Percentiles rank a stretch among this genome's conserved stretches.
phyloP scores from a whole-genome alignment of 2,113 vertebrate species.

The Microtus pennsylvanicus region DNA sequence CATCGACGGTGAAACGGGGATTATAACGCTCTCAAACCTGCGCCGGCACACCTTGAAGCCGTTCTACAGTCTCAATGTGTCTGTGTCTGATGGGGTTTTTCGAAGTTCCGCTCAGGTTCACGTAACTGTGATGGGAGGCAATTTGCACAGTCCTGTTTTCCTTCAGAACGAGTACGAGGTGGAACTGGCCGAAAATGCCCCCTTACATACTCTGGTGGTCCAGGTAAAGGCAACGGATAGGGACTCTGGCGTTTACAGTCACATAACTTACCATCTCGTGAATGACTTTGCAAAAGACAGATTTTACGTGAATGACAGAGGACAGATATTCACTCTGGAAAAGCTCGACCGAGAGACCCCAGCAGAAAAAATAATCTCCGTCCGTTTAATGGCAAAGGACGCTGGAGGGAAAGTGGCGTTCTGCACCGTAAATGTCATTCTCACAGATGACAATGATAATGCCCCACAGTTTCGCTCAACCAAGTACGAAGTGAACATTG shows the following conservation, averaged over 20 bases:
- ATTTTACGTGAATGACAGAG: constrained; percentile 93
- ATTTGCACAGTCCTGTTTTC: constrained; percentile 95
- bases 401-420: constrained; percentile 96
- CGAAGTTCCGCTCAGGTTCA: constrained; percentile 92
- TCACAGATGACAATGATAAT: constrained; percentile 98
- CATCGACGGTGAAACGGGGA: constrained; percentile 91
- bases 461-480: constrained; percentile 94
- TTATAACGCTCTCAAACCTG: constrained; percentile 92
- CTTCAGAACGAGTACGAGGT: constrained; percentile 94
- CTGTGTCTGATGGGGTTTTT: constrained; percentile 97
- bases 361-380: constrained; percentile 93
- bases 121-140: constrained; percentile 92
- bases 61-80: constrained; percentile 91
- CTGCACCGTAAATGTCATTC: constrained; percentile 95
- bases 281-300: constrained; percentile 97
- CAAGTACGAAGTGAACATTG: constrained; percentile 93
- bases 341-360: constrained; percentile 95
- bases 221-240: constrained; percentile 93
- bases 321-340: constrained; percentile 94
- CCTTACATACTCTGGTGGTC: constrained; percentile 91
- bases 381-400: constrained; percentile 96
- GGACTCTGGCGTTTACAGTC: constrained; percentile 92
- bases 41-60: constrained; percentile 89
- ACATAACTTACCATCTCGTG: constrained; percentile 93
- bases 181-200: constrained; percentile 95